Base-by-base conservation (phyloP, 2,113 vertebrate genomes). In the Pterocles orientalis region DNA sequence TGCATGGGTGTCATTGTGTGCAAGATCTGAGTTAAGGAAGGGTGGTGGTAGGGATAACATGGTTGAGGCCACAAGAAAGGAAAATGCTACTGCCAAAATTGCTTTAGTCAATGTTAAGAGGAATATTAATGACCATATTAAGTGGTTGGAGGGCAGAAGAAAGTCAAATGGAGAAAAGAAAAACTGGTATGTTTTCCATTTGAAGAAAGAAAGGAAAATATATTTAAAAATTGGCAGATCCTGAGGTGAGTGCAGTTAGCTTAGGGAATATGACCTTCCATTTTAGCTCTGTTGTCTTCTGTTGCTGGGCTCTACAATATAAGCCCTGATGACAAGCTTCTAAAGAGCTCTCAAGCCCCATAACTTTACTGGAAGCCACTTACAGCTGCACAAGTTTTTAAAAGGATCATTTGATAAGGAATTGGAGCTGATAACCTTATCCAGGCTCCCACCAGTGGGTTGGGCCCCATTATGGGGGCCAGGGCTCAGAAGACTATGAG, bases 151-250 rank as follows among this genome's bases (percentile, higher is more conserved):
- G 60, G 64, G 77, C 56, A 86, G 77, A 92, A 90, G 60, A 94
- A 92, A 84, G 51, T 31, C 65, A 29, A 86, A 45, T 15, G 34
- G 69, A 72, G 80, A 87, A 89, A 95, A 89, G 14, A 60, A 86
- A 71, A 53, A 6, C 7, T 20, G 43, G 6, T 8, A 0, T 73
- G n/a, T 84, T 95, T 89, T 91, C 56, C 45, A 64, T 72, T 82
- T 87, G 82, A 95, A 57, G 39, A 83, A 76, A 76, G 50, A 88
- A 94, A 72, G 70, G 84, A 94, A 95, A 86, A 92, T 51, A 14
- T 9, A 50, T 36, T 48, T 45, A 9, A 54, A 48, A 88, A 54
- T 23, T 75, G 87, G 65, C 94, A 79, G 82, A 51, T 79, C 26
- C 56, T 51, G 26, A 76, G 66, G 33, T 4, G 14, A 82, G 39